Evolutionary conservation across 2,888 invertebrate species (phyloP), one percentile per base, ranked within the genome.

Genomic region (Tiliacea citrago): DNA sequence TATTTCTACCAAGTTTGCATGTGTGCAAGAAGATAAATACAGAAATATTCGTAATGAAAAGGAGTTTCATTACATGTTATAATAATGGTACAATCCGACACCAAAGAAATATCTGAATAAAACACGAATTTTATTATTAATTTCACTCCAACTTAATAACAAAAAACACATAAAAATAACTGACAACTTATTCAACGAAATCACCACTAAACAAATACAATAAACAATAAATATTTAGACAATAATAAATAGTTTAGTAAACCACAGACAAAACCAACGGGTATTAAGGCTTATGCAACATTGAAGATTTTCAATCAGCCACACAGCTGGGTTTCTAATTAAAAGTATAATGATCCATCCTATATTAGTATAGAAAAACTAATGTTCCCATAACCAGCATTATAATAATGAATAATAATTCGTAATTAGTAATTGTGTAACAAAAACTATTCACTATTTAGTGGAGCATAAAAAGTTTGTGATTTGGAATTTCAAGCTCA

Each of bases 301-400:
- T 88, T 77, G 75, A 82, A 92, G 91, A 91, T 92, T 95, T 95
- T 94, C 94, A 95, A 95, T 95, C 95, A 93, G 78, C 86, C 57
- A 78, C 95, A 10, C 95, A 94, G 95, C 92, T 79, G 93, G 95
- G 84, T 74, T 82, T 89, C 93, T 92, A 91, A 94, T 95, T 94
- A 94, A 91, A 93, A 89, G 86, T 92, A 91, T 94, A 95, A 95
- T 93, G 93, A 94, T 93, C 92, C 84, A 68, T 83, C 65, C 83
- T 77, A 73, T 81, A 67, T 71, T 75, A 57, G 76, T 47, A 55
- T 74, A 51, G 67, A 85, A 81, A 79, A 82, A 69, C 77, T 13
- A 81, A 86, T 81, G 79, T 77, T 82, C 74, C 53, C 74, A 78
- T 79, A 85, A 62, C 71, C 60, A 73, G 75, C 62, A 84, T 86